Base-by-base conservation (phyloP, 2,113 vertebrate species). In the Chionomys nivalis region DNA sequence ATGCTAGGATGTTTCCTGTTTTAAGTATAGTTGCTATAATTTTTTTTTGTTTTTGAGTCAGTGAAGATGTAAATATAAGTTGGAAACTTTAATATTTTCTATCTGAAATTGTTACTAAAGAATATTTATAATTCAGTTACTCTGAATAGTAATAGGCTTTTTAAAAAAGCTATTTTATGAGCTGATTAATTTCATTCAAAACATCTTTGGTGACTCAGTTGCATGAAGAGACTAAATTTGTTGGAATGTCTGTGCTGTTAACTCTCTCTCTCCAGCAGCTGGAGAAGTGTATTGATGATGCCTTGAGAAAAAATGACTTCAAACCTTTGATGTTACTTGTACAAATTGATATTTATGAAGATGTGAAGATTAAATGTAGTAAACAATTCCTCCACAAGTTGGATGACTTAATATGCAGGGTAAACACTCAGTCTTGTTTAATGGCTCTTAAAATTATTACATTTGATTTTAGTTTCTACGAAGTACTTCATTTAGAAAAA, bases 341-440 rank as follows among this genome's bases (percentile, higher is more conserved):
- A 95, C 98, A 98, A 98, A 98, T 89, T 55, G 98, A 98, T 88
- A 90, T 94, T 89, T 87, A 76, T 97, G 98, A 98, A 94, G 97
- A 95, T 33, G 79, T 96, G 55, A 96, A 94, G 79, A 95, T 99
- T 89, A 99, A 99, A 98, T 99, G 99, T 96, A 99, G 99, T 94
- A 99, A 98, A 93, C 98, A 99, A 65, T 99, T 99, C 97, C 94
- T 99, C 55, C 98, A 96, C 96, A 99, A 99, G 98, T 87, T 99
- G 97, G 99, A 99, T 97, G 98, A 98, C 97, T 98, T 99, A 90
- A 97, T 99, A 6, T 98, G 97, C 96, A 98, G 81, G 99, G 99
- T 99, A 98, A 98, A 97, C 91, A 88, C n/a, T 94, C 39, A 83
- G 61, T 96, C 86, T 95, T 83, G 4, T 44, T 93, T 14, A 93